phyloP scores from a whole-genome alignment of 2,797 vertebrate species.

The Falco berigora region DNA sequence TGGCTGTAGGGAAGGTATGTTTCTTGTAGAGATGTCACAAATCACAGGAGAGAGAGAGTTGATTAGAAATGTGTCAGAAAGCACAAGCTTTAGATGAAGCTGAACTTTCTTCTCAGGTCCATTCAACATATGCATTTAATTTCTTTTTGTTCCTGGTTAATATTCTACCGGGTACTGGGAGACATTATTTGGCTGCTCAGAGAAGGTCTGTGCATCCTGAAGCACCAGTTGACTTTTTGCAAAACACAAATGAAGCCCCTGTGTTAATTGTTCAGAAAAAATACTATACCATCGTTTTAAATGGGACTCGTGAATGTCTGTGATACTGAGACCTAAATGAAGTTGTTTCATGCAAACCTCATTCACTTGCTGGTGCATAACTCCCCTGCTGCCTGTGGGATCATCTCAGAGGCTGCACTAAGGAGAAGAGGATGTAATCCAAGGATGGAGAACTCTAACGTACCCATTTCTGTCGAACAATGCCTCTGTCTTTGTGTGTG shows the following conservation, averaged over 20 bases:
- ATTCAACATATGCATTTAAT: background rate
- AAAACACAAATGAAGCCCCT: background rate
- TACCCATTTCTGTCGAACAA: background rate
- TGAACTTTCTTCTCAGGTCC: background rate
- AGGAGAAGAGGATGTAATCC: background rate
- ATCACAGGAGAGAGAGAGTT: background rate
- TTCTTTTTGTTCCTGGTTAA: background rate
- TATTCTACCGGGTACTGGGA: background rate
- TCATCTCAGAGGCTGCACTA: background rate
- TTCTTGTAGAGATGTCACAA: background rate
- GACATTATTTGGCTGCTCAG: background rate
- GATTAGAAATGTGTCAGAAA: background rate
- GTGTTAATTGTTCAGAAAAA: background rate
- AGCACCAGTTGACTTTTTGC: background rate
- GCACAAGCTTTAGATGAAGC: background rate
- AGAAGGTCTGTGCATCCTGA: background rate
- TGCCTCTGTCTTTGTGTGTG: background rate
- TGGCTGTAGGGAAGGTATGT: background rate
- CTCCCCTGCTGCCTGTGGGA: background rate
- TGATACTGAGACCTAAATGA: background rate
- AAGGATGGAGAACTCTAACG: background rate
- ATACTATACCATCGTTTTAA: background rate
- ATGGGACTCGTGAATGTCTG: no score
- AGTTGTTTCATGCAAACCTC: background rate
- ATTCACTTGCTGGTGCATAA: background rate